Base-by-base conservation (phyloP, 2,888 invertebrate species). In the Amphipoea oculea region DNA sequence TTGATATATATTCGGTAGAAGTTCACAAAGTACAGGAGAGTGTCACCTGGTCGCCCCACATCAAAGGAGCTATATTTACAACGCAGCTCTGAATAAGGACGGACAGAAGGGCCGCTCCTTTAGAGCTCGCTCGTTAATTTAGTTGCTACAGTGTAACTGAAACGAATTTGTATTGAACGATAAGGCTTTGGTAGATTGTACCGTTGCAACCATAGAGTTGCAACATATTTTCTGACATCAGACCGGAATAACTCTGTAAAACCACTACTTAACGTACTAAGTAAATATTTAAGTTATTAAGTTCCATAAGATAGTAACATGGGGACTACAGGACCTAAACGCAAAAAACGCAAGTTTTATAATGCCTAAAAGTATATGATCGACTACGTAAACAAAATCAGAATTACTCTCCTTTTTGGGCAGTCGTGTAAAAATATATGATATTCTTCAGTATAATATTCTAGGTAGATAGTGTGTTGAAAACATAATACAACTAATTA, bases 31-130 rank as follows among this genome's bases (percentile, higher is more conserved):
- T 17, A 36, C 12, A 14, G 45, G 54, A 67, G 62, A 66, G 78
- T 42, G 83, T 81, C 78, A 60, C 63, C 70, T 72, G 79, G 68
- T 68, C 76, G 72, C 85, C 65, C 70, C 85, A 82, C 86, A 88
- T 88, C 86, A 88, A 82, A 89, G 70, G 29, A 40, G 51, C 76
- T 81, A 80, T 81, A 84, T 83, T 88, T 85, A 87, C 77, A 79
- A 66, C 70, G n/a, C 23, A 12, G 45, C 51, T 73, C 40, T 68
- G 23, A 63, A 76, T 29, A 57, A 74, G 54, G 36, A 6, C 63
- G 23, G 42, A 17, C 68, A 84, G 74, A 73, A 69, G 65, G n/a
- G 48, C 36, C 42, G 45, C 20, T 73, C 36, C 42, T 20, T 7
- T 17, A 4, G 23, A 79, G n/a, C 4, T 42, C 5, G 23, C 79